Conservation (phyloP, 2,113 vertebrate genomes). For the Oreochromis spilurus region DNA sequence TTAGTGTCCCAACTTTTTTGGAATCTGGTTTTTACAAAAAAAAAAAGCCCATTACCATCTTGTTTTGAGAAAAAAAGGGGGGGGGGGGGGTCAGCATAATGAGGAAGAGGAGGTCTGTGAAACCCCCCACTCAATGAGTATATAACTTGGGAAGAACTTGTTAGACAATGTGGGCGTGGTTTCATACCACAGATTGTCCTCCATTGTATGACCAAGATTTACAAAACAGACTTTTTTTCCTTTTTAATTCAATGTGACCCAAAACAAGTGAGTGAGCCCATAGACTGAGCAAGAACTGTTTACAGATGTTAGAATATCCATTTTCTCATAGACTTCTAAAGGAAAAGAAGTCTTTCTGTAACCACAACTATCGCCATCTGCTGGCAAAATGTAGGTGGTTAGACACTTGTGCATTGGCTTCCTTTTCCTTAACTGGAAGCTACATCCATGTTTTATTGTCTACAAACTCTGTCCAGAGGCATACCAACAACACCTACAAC, state of each 20-base stretch:
- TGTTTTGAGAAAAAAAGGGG: neutral
- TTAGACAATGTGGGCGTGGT: neutral
- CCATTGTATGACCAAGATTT: neutral
- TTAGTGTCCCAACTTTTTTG: too few relatives aligned
- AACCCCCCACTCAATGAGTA: neutral
- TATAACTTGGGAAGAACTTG: neutral
- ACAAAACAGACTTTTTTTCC: neutral
- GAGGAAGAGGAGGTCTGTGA: neutral
- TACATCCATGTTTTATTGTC: neutral
- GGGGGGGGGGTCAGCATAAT: rapidly evolving
- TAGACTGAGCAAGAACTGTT: neutral
- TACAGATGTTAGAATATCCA: neutral
- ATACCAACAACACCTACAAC: neutral
- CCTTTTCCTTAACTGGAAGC: neutral
- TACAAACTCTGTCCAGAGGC: neutral
- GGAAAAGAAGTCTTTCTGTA: neutral
- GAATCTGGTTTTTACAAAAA: neutral
- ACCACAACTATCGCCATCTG: neutral
- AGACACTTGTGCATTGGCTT: neutral
- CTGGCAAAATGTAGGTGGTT: neutral
- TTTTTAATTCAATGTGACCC: neutral
- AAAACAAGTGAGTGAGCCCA: neutral
- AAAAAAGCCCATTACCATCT: neutral
- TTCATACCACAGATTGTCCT: neutral
- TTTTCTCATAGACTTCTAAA: neutral